Conservation (phyloP, 2,888 invertebrate genomes). For the Macrophya alboannulata region DNA sequence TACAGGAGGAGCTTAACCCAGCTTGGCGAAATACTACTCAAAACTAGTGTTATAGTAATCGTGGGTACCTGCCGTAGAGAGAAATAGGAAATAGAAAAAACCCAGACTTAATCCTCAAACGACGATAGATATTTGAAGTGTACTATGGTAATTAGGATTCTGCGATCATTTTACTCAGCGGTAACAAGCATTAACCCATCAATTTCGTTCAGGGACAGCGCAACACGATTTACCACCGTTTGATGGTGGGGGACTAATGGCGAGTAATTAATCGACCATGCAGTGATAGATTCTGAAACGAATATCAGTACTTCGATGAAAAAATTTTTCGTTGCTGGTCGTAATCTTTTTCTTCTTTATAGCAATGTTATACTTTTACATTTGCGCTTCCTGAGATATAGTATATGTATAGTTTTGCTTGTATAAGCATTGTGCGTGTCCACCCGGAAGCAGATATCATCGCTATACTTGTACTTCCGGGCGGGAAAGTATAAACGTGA, state of each 20-base stretch:
- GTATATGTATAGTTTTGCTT: neutral
- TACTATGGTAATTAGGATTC: slow-evolving; percentile 26
- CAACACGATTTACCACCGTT: slow-evolving; percentile 20
- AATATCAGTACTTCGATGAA: neutral
- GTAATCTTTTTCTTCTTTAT: neutral
- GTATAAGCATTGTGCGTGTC: slow-evolving; percentile 42
- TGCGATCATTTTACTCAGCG: slow-evolving; percentile 23
- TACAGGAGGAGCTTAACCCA: neutral
- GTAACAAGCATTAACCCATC: slow-evolving; percentile 33
- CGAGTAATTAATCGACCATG: slow-evolving; percentile 28
- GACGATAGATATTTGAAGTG: neutral
- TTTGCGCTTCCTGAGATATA: neutral
- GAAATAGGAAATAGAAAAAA: neutral
- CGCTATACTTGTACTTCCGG: slow-evolving; percentile 43
- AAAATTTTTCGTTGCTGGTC: neutral
- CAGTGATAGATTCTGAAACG: slow-evolving; percentile 7
- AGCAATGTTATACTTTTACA: neutral
- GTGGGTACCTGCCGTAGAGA: neutral
- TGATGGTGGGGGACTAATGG: slow-evolving; percentile 12
- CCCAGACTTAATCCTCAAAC: neutral
- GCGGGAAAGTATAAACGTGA: slow-evolving; percentile 48
- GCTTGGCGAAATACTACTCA: neutral
- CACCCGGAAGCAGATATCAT: slow-evolving; percentile 45
- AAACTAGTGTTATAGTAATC: neutral
- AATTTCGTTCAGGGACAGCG: slow-evolving; percentile 20